Conservation (phyloP, 2,888 invertebrate genomes). For the Tanytarsus gracilentus region DNA sequence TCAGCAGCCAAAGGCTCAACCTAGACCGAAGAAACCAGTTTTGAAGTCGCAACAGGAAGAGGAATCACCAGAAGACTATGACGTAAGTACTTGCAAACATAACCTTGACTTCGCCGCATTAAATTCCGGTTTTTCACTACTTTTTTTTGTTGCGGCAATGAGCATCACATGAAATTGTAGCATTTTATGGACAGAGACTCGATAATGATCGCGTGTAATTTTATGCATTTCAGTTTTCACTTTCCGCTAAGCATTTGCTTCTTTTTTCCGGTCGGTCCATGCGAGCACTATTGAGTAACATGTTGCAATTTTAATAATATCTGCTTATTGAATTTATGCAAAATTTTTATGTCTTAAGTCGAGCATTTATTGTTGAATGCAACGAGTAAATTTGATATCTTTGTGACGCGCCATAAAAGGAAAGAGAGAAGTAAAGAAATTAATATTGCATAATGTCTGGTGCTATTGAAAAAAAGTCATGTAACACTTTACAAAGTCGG, state of each 20-base stretch:
- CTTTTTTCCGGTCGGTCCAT: background rate
- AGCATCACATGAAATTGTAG: background rate
- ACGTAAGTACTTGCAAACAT: constrained; percentile 15
- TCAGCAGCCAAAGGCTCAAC: constrained; percentile 19
- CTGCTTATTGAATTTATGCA: background rate
- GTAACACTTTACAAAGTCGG: too few relatives aligned
- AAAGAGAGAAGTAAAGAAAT: too few relatives aligned
- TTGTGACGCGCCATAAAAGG: too few relatives aligned
- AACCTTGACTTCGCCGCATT: background rate
- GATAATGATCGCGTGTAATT: too few relatives aligned
- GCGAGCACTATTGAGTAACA: too few relatives aligned
- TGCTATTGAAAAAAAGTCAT: too few relatives aligned
- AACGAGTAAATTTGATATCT: too few relatives aligned
- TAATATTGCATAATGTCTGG: too few relatives aligned
- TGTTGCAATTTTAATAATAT: background rate
- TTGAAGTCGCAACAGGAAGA: background rate
- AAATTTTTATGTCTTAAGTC: background rate
- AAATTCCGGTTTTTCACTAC: background rate
- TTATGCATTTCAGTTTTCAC: background rate
- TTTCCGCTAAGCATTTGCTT: background rate
- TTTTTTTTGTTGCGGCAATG: background rate
- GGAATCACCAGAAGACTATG: constrained; percentile 22
- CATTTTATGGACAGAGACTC: background rate
- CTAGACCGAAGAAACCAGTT: background rate
- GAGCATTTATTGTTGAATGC: background rate